Evolutionary conservation across 2,797 vertebrate genomes (phyloP).

Genomic region (Euthynnus affinis): DNA sequence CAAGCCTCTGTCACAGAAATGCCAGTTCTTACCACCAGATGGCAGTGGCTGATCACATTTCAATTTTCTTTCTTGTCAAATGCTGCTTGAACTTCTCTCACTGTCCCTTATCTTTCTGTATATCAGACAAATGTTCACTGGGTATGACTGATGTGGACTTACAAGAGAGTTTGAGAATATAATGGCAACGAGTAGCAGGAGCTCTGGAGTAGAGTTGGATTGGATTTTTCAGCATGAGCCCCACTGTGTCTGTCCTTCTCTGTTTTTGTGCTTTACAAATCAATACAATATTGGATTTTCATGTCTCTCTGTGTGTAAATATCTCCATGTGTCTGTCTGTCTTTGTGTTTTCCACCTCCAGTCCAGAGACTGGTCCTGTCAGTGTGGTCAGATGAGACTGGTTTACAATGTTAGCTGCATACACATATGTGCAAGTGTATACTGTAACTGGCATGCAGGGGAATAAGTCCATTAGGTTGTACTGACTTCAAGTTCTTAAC

Average conservation of each 20-base stretch:
- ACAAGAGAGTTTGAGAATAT: not conserved
- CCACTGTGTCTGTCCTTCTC: slow-evolving; percentile 42
- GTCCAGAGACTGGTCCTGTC: slow-evolving; percentile 83
- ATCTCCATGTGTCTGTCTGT: slow-evolving; percentile 72
- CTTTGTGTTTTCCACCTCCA: slow-evolving; percentile 51
- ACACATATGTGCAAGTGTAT: slow-evolving; percentile 1
- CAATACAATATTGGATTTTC: slow-evolving; percentile 52
- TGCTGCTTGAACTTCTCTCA: slow-evolving; percentile 43
- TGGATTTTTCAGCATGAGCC: slow-evolving; percentile 38
- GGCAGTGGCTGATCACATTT: slow-evolving; percentile 51
- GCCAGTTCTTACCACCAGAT: slow-evolving; percentile 55
- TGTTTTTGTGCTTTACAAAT: slow-evolving; percentile 65
- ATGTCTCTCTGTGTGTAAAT: slow-evolving; percentile 42
- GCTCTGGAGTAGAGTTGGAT: slow-evolving; percentile 17
- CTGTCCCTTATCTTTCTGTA: not conserved
- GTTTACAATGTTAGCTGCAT: slow-evolving; percentile 13
- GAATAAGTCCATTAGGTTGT: not conserved
- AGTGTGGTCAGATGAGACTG: slow-evolving; percentile 47
- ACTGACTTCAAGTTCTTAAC: not conserved
- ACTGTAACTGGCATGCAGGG: not conserved
- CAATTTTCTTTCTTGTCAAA: slow-evolving; percentile 55
- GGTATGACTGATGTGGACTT: not conserved
- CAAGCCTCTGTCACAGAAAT: not conserved
- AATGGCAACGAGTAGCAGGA: no score
- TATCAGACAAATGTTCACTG: slow-evolving; percentile 9